Conservation (phyloP, 2,888 invertebrate genomes). For the Linyphia triangularis region DNA sequence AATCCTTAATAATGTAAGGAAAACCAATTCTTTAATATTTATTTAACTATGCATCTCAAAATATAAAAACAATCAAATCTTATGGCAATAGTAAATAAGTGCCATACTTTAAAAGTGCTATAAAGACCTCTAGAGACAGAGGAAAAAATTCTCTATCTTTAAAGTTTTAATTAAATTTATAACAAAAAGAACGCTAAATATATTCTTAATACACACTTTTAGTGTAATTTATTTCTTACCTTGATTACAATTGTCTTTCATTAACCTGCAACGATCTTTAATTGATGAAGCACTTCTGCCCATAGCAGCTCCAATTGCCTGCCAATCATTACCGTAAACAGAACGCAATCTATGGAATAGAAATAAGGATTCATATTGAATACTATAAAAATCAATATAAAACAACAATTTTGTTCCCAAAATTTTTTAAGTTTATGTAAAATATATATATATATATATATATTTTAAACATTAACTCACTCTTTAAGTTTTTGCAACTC, state of each 20-base stretch:
- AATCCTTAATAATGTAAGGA: too few species aligned
- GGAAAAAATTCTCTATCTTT: neutral
- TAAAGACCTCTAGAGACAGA: too few species aligned
- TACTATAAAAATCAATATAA: neutral
- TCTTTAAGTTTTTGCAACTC: slow-evolving; percentile 80
- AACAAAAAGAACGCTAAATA: neutral
- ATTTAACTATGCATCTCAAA: too few species aligned
- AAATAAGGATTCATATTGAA: neutral
- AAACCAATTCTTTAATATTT: too few species aligned
- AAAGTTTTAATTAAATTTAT: neutral
- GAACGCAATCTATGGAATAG: slow-evolving; percentile 75
- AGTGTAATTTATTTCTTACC: slow-evolving; percentile 78
- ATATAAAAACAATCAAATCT: too few species aligned
- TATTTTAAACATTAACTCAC: slow-evolving; percentile 77
- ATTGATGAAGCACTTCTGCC: slow-evolving; percentile 82
- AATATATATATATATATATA: neutral
- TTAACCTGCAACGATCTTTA: slow-evolving; percentile 81
- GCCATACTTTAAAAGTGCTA: too few species aligned
- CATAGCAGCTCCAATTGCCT: slow-evolving; percentile 80
- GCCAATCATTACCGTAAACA: slow-evolving; percentile 81
- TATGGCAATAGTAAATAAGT: too few species aligned
- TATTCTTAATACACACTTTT: neutral
- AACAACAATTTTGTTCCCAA: neutral
- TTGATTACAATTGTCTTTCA: slow-evolving; percentile 81
- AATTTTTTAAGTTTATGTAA: neutral